These are phyloP conservation scores for Enteromius mattozi DNA, from an alignment of 2,797 vertebrate genomes.

Conservation along the genomic window DNA sequence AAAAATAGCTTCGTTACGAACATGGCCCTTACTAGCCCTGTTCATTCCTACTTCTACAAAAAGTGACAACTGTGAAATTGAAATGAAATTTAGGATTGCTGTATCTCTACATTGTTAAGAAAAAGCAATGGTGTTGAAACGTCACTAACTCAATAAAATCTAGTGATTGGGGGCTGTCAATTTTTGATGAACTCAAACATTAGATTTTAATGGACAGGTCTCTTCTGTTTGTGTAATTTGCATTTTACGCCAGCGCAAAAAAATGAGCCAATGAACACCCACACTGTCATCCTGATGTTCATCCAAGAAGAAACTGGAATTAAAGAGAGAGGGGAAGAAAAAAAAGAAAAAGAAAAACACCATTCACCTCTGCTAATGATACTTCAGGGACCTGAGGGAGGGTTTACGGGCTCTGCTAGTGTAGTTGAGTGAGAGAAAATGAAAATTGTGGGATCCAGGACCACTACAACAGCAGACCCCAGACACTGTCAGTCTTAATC, in stretches of 20 bases:
- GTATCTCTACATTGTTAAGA: background rate
- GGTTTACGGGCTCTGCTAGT: conserved; percentile 40
- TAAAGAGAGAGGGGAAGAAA: background rate
- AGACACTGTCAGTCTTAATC: conserved; percentile 80
- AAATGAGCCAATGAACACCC: conserved; percentile 30
- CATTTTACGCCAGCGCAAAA: conserved; percentile 13
- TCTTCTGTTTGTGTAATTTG: conserved; percentile 18
- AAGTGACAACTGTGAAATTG: background rate
- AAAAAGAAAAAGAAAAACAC: background rate
- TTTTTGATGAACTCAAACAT: conserved; percentile 2
- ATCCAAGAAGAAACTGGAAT: conserved; percentile 14
- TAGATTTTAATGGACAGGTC: conserved; percentile 8
- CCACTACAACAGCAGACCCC: conserved; percentile 64
- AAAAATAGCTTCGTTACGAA: background rate
- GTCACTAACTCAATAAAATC: background rate
- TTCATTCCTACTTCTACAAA: background rate
- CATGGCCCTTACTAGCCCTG: background rate
- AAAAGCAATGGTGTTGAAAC: background rate
- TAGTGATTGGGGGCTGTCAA: conserved; percentile 6
- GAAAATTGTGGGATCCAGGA: conserved; percentile 38
- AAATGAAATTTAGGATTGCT: background rate
- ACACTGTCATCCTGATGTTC: conserved; percentile 32
- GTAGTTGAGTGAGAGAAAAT: conserved; percentile 57
- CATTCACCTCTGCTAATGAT: conserved; percentile 40
- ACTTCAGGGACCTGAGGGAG: conserved; percentile 37